Base-by-base conservation (phyloP, 2,113 vertebrate species). In the Ctenodactylus gundi region DNA sequence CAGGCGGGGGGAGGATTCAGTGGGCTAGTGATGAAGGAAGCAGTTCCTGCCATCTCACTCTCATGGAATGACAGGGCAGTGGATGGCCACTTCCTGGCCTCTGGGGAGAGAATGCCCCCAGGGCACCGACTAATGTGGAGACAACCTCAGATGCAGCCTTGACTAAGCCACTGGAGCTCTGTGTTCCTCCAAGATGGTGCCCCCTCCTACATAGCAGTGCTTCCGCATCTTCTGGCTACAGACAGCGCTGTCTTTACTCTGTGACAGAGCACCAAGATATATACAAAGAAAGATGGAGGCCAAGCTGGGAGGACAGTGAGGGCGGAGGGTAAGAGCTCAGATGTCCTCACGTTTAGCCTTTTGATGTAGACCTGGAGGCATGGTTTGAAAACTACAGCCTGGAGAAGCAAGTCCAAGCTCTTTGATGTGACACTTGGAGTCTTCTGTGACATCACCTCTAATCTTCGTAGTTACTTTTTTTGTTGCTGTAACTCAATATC, bases 331-430 rank as follows among this genome's bases (percentile, higher is more conserved):
- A 7, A 9, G 25, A 11, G 20, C 44, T 29, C 44, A 8, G 27
- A 17, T 3, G 6, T 25, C 11, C 10, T 60, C 12, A 1, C 0
- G 4, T 31, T 23, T 20, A 29, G 3, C n/a, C 58, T 67, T 92
- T n/a, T 57, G 17, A 12, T 39, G 9, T 12, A n/a, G 29, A 39
- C 11, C 18, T 58, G 1, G 1, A 41, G 46, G 60, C 36, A 0
- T 6, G 10, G 31, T 31, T 41, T 39, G 70, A 85, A 64, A 84
- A 49, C 51, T 10, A 4, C 49, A 4, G 21, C 11, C 73, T 75
- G 83, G 36, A 75, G 67, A 85, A 76, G n/a, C 72, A 57, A 34
- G 53, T 70, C 46, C 60, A 41, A 36, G n/a, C 20, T 23, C 9
- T 27, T 55, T 3, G 34, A 34, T 13, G 9, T 12, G 65, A 39